Percentiles rank a stretch among this genome's conserved stretches.
These are phyloP conservation scores for Palloptera scutellata DNA, from an alignment of 2,888 invertebrate genomes.

Conservation along the genomic window DNA sequence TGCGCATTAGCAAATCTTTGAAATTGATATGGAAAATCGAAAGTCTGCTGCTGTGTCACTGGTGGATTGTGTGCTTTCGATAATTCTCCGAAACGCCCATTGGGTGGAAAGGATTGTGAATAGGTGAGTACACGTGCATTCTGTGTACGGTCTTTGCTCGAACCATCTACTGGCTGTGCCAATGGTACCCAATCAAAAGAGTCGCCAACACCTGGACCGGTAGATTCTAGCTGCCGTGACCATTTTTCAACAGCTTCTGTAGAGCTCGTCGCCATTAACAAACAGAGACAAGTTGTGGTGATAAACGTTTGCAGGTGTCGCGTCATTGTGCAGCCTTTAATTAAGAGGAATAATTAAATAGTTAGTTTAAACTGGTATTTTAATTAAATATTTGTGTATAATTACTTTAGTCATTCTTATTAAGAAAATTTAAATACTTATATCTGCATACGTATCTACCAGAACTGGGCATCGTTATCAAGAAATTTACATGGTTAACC, in stretches of 20 bases:
- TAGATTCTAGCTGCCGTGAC: slow-evolving; percentile 60
- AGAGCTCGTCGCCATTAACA: slow-evolving; percentile 34
- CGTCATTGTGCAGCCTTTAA: slow-evolving; percentile 56
- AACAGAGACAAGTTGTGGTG: slow-evolving; percentile 46
- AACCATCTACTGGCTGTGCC: slow-evolving; percentile 57
- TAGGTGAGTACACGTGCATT: slow-evolving; percentile 63
- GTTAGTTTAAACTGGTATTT: neutral
- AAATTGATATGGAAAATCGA: slow-evolving; percentile 59
- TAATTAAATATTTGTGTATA: too few relatives aligned
- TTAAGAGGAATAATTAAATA: too few relatives aligned
- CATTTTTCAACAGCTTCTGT: slow-evolving; percentile 54
- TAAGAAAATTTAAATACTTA: too few relatives aligned
- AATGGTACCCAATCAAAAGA: slow-evolving; percentile 69
- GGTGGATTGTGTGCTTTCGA: slow-evolving; percentile 37
- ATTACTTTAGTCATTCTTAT: too few relatives aligned
- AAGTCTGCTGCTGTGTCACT: slow-evolving; percentile 38
- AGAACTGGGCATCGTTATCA: too few relatives aligned
- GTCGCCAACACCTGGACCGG: slow-evolving; percentile 49
- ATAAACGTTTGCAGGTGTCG: slow-evolving; percentile 43
- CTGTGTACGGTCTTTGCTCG: slow-evolving; percentile 55
- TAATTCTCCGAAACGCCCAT: slow-evolving; percentile 56
- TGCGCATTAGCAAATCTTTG: slow-evolving; percentile 51
- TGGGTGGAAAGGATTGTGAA: slow-evolving; percentile 56
- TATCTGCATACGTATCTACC: too few relatives aligned
- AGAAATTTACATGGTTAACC: too few relatives aligned